A percentile compares a stretch with the other conserved stretches of the same genome.
phyloP scores from a whole-genome alignment of 1,140 invertebrate species.

The Trissolcus basalis region DNA sequence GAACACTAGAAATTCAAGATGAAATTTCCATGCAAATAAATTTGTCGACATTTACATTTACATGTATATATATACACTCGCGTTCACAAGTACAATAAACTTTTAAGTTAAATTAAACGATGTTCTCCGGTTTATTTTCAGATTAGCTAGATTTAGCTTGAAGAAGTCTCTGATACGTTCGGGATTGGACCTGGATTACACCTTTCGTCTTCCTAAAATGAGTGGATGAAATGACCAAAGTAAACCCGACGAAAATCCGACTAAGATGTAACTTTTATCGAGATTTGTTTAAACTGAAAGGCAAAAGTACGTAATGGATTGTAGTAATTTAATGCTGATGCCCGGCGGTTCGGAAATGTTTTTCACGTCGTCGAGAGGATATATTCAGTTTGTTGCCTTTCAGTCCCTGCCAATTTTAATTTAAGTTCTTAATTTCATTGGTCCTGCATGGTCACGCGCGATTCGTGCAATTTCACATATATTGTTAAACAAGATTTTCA shows the following conservation, averaged over 20 bases:
- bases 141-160: constrained; percentile 53
- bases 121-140: constrained; percentile 49
- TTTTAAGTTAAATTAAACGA: constrained; percentile 52
- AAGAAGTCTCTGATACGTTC: constrained; percentile 52
- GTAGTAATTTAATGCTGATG: constrained; percentile 23
- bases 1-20: constrained; percentile 41
- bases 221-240: constrained; percentile 53
- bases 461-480: too few species aligned
- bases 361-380: neutral
- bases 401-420: too few species aligned
- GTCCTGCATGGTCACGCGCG: too few species aligned
- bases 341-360: neutral
- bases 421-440: neutral
- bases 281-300: constrained; percentile 50
- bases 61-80: constrained; percentile 21
- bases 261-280: constrained; percentile 56
- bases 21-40: constrained; percentile 51
- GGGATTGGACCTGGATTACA: constrained; percentile 54
- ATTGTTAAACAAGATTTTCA: too few species aligned
- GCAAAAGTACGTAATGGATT: constrained; percentile 27
- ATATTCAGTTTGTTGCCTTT: neutral
- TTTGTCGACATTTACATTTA: constrained; percentile 47
- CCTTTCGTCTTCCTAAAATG: constrained; percentile 56
- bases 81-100: constrained; percentile 38
- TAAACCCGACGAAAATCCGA: constrained; percentile 42